Evolutionary conservation across 2,888 invertebrate genomes (phyloP), one percentile per base, ranked within the genome.

Genomic region (Cynaeus angustus): DNA sequence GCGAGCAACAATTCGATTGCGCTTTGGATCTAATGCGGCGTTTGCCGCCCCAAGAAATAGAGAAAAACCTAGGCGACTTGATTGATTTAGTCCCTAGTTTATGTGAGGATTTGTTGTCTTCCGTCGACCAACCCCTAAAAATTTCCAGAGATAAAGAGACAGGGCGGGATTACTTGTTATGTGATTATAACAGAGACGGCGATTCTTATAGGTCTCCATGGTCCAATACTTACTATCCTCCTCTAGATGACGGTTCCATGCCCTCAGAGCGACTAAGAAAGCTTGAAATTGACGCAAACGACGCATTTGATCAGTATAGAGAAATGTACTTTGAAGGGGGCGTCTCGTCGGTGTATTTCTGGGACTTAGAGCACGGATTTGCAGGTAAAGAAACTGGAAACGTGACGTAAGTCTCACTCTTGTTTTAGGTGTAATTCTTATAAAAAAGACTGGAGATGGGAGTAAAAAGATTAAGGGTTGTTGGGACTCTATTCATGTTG

Each of bases 281-380:
- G 85, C 86, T 99, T 78, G 99, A 99, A 88, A 91, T 99, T 70
- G 99, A 99, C 83, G 99, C 98, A 0, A 99, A 99, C 86, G 92
- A 95, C 83, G 99, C 99, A 9, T 99, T 99, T 84, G 98, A 99
- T 86, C 97, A 97, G 83, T 99, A 99, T 85, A 92, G 98, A 82
- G 99, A 99, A 86, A 95, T 99, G 94, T 99, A 99, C 85, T 99
- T 97, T 85, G 99, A 99, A 86, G 99, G 99, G 62, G 99, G 99
- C 0, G 98, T 99, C 0, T 99, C 99, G 12, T 99, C 99, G 4
- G 99, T 99, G 2, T 99, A 99, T 86, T 89, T 99, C 74, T 99
- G 99, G 99, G 99, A 99, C 82, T 89, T 99, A 85, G 99, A 99
- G 83, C 95, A 96, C 86, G 99, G 99, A 3, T 99, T 99, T 89